These are phyloP conservation scores for Bufo gargarizans DNA, from an alignment of 2,113 vertebrate species.

Conservation along the genomic window DNA sequence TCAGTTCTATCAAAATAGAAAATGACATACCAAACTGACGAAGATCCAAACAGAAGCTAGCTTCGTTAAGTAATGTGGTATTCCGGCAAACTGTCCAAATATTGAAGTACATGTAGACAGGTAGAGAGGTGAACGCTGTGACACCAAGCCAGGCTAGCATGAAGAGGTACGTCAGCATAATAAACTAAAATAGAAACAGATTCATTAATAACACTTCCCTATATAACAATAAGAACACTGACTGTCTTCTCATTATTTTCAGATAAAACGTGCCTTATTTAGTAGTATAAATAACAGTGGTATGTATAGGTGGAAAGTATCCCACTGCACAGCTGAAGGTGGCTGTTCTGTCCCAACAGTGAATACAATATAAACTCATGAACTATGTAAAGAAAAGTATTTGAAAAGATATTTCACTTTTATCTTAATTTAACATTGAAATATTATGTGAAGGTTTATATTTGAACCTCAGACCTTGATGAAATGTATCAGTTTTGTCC, in stretches of 20 bases:
- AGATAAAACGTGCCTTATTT: neutral
- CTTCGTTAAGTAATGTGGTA: constrained; percentile 84
- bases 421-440: no score
- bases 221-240: neutral
- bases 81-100: constrained; percentile 98
- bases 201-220: neutral
- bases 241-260: neutral
- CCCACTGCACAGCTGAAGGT: no score
- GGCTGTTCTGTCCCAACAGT: no score
- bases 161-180: constrained; percentile 99
- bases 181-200: constrained; percentile 80
- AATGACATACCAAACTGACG: constrained; percentile 89
- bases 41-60: constrained; percentile 91
- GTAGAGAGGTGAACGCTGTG: constrained; percentile 94
- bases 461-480: no score
- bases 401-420: no score
- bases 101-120: constrained; percentile 98
- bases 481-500: no score
- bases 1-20: neutral
- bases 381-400: no score
- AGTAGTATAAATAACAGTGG: no score
- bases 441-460: no score
- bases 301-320: no score
- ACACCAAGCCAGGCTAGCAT: constrained; percentile 99
- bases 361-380: no score